Evolutionary conservation across 1,140 invertebrate species (phyloP), one percentile per base, ranked within the genome.

Genomic region (Octopus bimaculoides): DNA sequence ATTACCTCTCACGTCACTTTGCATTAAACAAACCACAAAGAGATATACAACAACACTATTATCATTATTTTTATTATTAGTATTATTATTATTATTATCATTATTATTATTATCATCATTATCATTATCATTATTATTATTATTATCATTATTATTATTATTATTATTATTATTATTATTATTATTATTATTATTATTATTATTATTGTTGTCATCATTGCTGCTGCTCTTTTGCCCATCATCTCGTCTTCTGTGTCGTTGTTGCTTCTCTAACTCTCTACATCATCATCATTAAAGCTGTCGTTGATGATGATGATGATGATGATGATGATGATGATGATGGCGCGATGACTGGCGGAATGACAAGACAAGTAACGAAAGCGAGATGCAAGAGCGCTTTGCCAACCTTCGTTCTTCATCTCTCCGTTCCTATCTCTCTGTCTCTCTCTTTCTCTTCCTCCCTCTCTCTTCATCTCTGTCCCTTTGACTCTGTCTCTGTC

Each of bases 381-480:
- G 26, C 66, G 7, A 20, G 56, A 17, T 1, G 56, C 17, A 17
- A 10, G 56, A 10, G 56, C 3, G 56, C 56, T 9, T 61, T 61
- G 56, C 17, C 73, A 26, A 14, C 61, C n/a, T n/a, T 66, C 61
- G 10, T n/a, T 66, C 61, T 66, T n/a, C n/a, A 12, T 66, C 61
- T 66, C 61, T 66, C 78, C 54, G 66, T 54, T 75, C 66, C 77
- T n/a, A 54, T 56, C 9, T 41, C 26, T 41, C 0, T 41, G 26
- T 41, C 26, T 41, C 26, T 41, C 26, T 41, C 2, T 41, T 54
- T 79, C 74, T 77, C 55, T 54, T 79, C 78, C 41, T 10, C 17
- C 69, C 52, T 53, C 77, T 75, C 10, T 71, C 69, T 75, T 61
- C 26, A 8, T 69, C 77, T 71, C 52, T 75, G 54, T 80, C 76